These are phyloP conservation scores for Malurus splendens DNA, from an alignment of 2,797 vertebrate species.

Conservation along the genomic window DNA sequence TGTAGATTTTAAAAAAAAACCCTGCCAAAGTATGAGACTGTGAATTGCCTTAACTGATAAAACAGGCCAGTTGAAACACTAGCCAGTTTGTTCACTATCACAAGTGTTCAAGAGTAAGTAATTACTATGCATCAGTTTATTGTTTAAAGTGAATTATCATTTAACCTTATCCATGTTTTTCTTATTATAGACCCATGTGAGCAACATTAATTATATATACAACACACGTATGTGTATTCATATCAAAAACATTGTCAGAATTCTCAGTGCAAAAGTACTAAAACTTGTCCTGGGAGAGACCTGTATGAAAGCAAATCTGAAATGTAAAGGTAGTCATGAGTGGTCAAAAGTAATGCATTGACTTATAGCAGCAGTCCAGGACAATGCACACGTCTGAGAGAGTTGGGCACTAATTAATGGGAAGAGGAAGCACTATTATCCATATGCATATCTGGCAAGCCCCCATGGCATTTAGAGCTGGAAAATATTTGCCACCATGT, in stretches of 20 bases:
- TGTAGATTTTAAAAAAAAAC: not conserved
- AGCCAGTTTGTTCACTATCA: not conserved
- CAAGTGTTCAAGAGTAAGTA: not conserved
- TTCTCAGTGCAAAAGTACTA: not conserved
- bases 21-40: not conserved
- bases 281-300: not conserved
- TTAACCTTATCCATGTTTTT: not conserved
- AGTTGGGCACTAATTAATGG: not conserved
- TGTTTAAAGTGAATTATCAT: not conserved
- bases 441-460: not conserved
- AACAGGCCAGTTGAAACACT: not conserved
- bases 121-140: not conserved
- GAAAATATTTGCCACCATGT: not conserved
- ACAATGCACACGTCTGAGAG: not conserved
- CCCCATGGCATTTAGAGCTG: not conserved
- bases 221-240: not conserved
- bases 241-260: not conserved
- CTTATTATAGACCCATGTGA: not conserved
- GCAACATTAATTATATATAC: not conserved
- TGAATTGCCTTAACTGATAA: not conserved
- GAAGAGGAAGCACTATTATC: not conserved
- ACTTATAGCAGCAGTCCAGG: not conserved
- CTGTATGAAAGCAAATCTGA: not conserved
- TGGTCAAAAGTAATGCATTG: not conserved
- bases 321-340: not conserved